These are phyloP conservation scores for Mycetomoellerius zeteki DNA, from an alignment of 1,140 invertebrate genomes.

Conservation along the genomic window DNA sequence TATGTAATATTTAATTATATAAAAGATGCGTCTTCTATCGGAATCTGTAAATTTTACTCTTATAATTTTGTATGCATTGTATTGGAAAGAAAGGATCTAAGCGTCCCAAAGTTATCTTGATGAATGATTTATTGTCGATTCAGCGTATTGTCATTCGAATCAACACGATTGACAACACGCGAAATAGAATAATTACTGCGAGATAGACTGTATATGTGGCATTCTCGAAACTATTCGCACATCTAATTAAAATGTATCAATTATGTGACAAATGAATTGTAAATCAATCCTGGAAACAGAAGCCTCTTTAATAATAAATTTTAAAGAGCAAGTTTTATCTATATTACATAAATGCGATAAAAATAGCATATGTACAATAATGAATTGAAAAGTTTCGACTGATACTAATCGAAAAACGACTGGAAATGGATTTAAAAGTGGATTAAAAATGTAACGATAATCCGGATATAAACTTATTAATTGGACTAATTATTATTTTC, in stretches of 20 bases:
- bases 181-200: slow-evolving; percentile 3
- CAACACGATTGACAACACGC: background rate
- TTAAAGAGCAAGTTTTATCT: background rate
- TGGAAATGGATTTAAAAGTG: background rate
- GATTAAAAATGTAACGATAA: background rate
- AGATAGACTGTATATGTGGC: slow-evolving; percentile 26
- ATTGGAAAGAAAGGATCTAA: slow-evolving; percentile 8
- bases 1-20: slow-evolving; percentile 12
- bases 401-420: background rate
- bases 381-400: background rate
- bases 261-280: slow-evolving; percentile 30
- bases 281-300: slow-evolving; percentile 10
- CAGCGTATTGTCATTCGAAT: slow-evolving; percentile 3
- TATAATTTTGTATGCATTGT: background rate
- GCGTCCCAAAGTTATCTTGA: slow-evolving; percentile 14
- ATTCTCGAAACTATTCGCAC: slow-evolving; percentile 50
- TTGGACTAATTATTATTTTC: background rate
- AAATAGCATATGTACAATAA: slow-evolving; percentile 7
- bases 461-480: slow-evolving; percentile 10
- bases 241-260: slow-evolving; percentile 45
- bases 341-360: background rate
- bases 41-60: background rate
- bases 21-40: background rate
- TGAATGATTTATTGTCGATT: slow-evolving; percentile 20
- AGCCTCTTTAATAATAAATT: background rate